phyloP scores from a whole-genome alignment of 1,140 invertebrate species.

The Varroa destructor region DNA sequence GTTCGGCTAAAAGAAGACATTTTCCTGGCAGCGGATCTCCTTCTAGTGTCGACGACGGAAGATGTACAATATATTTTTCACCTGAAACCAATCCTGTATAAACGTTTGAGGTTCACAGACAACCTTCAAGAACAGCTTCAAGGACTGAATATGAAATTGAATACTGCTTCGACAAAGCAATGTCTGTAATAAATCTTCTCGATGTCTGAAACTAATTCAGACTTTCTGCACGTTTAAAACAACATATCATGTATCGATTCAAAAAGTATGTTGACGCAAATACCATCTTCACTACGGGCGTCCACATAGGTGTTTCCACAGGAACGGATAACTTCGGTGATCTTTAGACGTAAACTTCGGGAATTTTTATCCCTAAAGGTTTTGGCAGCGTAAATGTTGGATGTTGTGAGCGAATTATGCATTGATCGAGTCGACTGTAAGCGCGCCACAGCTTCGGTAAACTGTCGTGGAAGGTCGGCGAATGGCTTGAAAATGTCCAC shows the following conservation, averaged over 20 bases:
- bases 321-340: neutral
- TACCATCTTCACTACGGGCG: neutral
- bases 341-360: neutral
- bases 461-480: neutral
- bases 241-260: neutral
- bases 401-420: conserved; percentile 1
- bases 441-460: neutral
- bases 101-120: no score
- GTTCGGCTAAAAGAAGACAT: neutral
- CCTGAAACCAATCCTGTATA: no score
- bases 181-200: no score
- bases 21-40: neutral
- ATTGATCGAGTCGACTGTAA: conserved; percentile 5
- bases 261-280: neutral
- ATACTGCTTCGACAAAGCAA: no score
- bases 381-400: neutral
- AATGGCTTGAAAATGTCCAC: neutral
- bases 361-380: neutral
- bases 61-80: conserved; percentile 2
- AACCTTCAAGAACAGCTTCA: no score
- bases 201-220: no score
- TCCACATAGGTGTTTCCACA: conserved; percentile 14
- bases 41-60: neutral
- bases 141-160: no score
- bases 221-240: no score